phyloP scores from a whole-genome alignment of 2,113 vertebrate species.

The Felis catus region DNA sequence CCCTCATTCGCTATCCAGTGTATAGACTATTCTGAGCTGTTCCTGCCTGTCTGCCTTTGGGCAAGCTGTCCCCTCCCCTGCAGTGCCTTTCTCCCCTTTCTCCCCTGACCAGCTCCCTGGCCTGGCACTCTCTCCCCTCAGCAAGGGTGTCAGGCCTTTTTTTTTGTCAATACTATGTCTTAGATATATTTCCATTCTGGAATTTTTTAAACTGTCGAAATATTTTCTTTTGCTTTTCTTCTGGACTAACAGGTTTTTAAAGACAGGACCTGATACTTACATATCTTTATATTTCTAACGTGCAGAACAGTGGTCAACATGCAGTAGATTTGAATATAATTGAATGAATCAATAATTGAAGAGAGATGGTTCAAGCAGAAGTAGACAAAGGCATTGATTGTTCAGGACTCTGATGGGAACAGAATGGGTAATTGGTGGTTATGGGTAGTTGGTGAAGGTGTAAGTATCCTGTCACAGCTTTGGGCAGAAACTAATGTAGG shows the following conservation, averaged over 20 bases:
- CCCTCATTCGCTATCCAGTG: too few relatives aligned
- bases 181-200: neutral
- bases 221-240: neutral
- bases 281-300: neutral
- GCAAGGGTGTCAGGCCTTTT: neutral
- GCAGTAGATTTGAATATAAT: neutral
- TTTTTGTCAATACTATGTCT: neutral
- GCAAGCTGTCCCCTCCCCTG: neutral
- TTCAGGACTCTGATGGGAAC: neutral
- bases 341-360: neutral
- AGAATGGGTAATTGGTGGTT: neutral
- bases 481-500: neutral
- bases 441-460: neutral
- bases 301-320: neutral
- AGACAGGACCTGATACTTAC: neutral
- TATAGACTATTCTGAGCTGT: rapidly evolving
- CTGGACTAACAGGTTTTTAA: constrained; percentile 3
- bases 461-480: neutral
- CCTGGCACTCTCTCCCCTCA: too few relatives aligned
- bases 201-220: neutral
- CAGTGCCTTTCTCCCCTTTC: neutral
- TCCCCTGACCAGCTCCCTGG: neutral
- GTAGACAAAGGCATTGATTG: neutral
- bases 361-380: neutral
- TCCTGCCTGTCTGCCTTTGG: neutral